Base-by-base conservation (phyloP, 1,140 invertebrate species). In the Hycleus phaleratus region DNA sequence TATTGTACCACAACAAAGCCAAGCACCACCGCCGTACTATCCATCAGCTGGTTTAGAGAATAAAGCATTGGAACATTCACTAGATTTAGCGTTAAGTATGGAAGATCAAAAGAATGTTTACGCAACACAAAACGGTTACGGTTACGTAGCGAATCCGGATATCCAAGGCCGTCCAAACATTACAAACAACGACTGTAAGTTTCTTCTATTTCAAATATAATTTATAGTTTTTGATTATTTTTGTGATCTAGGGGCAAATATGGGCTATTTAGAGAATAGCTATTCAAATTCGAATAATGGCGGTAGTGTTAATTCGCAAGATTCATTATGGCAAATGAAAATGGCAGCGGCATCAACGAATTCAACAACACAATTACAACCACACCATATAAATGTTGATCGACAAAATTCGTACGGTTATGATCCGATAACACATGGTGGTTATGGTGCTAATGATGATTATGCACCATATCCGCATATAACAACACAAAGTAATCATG, bases 291-390 rank as follows among this genome's bases (percentile, higher is more conserved):
- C 90, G 49, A 91, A 93, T 75, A 92, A 94, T 74, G 91, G 90
- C 24, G 91, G 92, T 49, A 93, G 90, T 53, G 91, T 95, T 39
- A 93, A 95, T 76, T 93, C 91, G 1, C 92, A 95, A 72, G 92
- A 95, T 72, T 94, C 91, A n/a, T 77, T 95, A 62, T 95, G 91
- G 91, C 91, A 94, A 76, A 88, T 93, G 81, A 93, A 93, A 76
- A 87, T 88, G 79, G 86, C 85, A 3, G 84, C 84, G 1, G 82
- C 82, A 45, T 75, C 75, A 25, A 80, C 81, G 49, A 83, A 79
- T 70, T 80, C 82, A 58, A 80, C 80, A 10, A 72, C 67, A 26
- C 79, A 78, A 38, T 74, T 81, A 49, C 74, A 81, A 55, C 72
- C 73, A 68, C 72, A 77, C 49, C 75, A 81, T 55, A 78, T 80